These are phyloP conservation scores for Tolmerus cingulatus DNA, from an alignment of 2,888 invertebrate species.

Conservation along the genomic window DNA sequence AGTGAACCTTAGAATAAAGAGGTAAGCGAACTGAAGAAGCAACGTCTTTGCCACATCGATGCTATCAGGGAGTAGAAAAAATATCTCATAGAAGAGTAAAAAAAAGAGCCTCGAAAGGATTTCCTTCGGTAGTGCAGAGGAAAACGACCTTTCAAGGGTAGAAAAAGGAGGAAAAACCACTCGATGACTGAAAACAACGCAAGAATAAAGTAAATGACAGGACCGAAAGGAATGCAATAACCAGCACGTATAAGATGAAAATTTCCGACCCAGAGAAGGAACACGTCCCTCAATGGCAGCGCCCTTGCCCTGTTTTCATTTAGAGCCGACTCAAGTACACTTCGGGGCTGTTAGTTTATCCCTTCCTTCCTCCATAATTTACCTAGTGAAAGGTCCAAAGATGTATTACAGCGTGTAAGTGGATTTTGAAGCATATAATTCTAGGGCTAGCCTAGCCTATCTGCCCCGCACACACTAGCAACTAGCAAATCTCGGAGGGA, in stretches of 20 bases:
- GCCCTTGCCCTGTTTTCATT: constrained; percentile 34
- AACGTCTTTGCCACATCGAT: background rate
- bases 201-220: constrained; percentile 13
- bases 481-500: background rate
- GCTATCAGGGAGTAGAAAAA: background rate
- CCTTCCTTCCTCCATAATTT: constrained; percentile 24
- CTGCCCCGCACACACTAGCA: background rate
- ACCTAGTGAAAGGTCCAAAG: constrained; percentile 8
- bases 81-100: background rate
- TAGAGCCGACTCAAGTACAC: constrained; percentile 10
- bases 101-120: background rate
- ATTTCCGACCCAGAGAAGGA: constrained; percentile 23
- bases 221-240: constrained; percentile 30
- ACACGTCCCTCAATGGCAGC: constrained; percentile 1
- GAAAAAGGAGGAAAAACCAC: background rate
- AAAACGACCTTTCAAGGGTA: constrained; percentile 27
- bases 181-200: constrained; percentile 11
- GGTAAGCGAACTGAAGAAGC: background rate
- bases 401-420: constrained; percentile 30
- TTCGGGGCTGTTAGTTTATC: constrained; percentile 28
- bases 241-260: constrained; percentile 17
- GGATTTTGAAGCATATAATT: constrained; percentile 16
- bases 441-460: background rate
- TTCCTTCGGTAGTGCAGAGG: background rate
- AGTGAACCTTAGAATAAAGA: background rate